Conservation (phyloP, 37 sponge, comb jelly and placozoan species). For the Tethya wilhelma region DNA sequence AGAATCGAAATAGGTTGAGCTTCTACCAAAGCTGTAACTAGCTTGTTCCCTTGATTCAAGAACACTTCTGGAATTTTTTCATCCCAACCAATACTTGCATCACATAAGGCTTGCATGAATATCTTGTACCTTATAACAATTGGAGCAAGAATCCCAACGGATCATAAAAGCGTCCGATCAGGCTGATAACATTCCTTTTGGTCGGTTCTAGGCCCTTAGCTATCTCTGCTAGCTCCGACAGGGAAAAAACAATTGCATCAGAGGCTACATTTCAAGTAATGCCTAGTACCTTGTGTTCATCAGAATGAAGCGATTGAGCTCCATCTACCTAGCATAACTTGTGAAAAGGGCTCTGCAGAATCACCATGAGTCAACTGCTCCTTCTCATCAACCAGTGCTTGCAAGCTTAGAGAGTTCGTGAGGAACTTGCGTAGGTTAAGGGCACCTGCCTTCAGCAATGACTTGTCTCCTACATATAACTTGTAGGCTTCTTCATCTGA, state of each 20-base stretch:
- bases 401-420: constrained; percentile 28
- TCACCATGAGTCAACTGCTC: background rate
- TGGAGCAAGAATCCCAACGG: constrained; percentile 43
- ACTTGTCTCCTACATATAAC: constrained; percentile 14
- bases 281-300: constrained; percentile 32
- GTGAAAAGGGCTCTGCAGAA: constrained; percentile 6
- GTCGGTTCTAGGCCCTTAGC: constrained; percentile 34
- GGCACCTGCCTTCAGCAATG: constrained; percentile 26
- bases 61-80: constrained; percentile 5
- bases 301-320: background rate
- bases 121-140: constrained; percentile 25
- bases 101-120: constrained; percentile 31
- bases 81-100: constrained; percentile 22
- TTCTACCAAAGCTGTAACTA: constrained; percentile 14
- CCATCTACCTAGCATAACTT: constrained; percentile 13
- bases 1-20: constrained; percentile 14
- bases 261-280: constrained; percentile 18
- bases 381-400: background rate
- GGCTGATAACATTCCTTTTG: constrained; percentile 33
- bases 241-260: constrained; percentile 10
- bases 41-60: background rate
- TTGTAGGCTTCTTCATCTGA: constrained; percentile 39
- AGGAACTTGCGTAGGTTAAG: constrained; percentile 36
- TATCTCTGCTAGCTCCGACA: constrained; percentile 3
- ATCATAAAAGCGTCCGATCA: constrained; percentile 46